Evolutionary conservation across 2,888 invertebrate genomes (phyloP).

Genomic region (Dione vanillae): DNA sequence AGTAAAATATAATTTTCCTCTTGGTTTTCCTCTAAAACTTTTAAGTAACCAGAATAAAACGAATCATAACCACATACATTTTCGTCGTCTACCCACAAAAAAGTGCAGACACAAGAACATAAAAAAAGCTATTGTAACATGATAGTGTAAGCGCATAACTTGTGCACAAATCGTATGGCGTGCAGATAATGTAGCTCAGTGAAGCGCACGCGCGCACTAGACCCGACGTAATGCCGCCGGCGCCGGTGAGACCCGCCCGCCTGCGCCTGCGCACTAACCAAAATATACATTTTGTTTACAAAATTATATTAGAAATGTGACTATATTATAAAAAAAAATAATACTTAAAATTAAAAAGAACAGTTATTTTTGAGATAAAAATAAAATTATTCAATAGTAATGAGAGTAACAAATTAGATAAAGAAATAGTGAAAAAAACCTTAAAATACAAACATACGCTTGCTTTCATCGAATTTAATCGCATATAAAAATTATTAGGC

Average conservation of each 20-base stretch:
- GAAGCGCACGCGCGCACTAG: slow-evolving; percentile 76
- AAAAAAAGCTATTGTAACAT: slow-evolving; percentile 9
- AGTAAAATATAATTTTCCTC: too few species aligned
- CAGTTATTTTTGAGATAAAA: too few species aligned
- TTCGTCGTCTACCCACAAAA: neutral
- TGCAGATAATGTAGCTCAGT: slow-evolving; percentile 65
- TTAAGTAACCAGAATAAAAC: neutral
- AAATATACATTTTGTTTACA: neutral
- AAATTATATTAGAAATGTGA: neutral
- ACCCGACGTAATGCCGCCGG: slow-evolving; percentile 68
- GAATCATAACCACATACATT: neutral
- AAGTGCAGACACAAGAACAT: neutral
- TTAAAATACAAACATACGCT: too few species aligned
- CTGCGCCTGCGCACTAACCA: slow-evolving; percentile 17
- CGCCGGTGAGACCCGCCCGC: slow-evolving; percentile 35
- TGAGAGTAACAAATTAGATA: too few species aligned
- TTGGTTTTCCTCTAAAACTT: too few species aligned
- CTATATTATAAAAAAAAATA: neutral
- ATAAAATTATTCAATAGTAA: too few species aligned
- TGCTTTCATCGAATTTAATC: neutral
- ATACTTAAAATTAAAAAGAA: too few species aligned
- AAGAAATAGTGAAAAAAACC: too few species aligned
- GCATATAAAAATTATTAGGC: neutral
- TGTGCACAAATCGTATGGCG: slow-evolving; percentile 33
- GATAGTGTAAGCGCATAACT: slow-evolving; percentile 34